phyloP scores from a whole-genome alignment of 2,888 invertebrate genomes.

The Yponomeuta evonymella region DNA sequence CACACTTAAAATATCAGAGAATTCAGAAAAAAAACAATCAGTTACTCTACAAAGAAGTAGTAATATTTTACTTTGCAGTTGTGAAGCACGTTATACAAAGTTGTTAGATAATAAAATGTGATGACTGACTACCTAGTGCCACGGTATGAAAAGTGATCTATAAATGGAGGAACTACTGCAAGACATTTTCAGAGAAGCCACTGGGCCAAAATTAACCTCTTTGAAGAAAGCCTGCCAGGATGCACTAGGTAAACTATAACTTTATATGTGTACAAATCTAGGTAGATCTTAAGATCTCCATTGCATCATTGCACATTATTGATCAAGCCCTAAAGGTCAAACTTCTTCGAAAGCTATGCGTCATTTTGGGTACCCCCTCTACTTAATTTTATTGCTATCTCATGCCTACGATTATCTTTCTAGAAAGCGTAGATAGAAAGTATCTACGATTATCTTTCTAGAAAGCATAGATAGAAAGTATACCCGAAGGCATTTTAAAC shows the following conservation, averaged over 20 bases:
- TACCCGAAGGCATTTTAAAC: not conserved
- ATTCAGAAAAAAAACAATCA: not conserved
- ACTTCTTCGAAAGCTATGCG: not conserved
- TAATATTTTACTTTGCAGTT: not conserved
- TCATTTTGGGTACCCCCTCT: not conserved
- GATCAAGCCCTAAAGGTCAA: not conserved
- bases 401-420: too few relatives aligned
- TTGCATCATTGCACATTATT: not conserved
- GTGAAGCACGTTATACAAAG: not conserved
- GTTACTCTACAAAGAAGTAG: not conserved
- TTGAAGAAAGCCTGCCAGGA: slow-evolving; percentile 90
- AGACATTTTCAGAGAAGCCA: slow-evolving; percentile 90
- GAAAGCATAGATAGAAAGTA: too few relatives aligned
- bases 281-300: not conserved
- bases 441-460: too few relatives aligned
- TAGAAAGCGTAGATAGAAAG: too few relatives aligned
- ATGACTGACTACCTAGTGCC: not conserved
- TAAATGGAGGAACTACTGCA: slow-evolving; percentile 91
- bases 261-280: not conserved
- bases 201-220: slow-evolving; percentile 83
- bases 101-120: not conserved
- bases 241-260: slow-evolving; percentile 76
- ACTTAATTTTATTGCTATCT: too few relatives aligned
- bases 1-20: slow-evolving; percentile 10
- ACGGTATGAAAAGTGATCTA: slow-evolving; percentile 23